These are phyloP conservation scores for Lagodon rhomboides DNA, from an alignment of 2,797 vertebrate species.

Conservation along the genomic window DNA sequence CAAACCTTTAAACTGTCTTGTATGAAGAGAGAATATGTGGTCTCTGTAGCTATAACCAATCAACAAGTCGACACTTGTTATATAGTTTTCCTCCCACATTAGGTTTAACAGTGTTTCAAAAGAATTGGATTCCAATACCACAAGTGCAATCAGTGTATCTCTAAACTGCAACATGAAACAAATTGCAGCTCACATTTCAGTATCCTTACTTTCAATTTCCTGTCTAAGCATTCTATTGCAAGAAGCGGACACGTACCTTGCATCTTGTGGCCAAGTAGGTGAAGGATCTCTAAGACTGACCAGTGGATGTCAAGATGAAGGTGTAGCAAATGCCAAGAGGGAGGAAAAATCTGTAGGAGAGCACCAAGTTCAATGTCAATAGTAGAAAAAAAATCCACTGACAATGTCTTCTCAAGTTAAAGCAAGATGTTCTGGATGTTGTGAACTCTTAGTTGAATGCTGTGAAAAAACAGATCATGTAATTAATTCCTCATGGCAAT, in stretches of 20 bases:
- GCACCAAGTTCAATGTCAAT: not conserved
- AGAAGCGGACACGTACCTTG: constrained; percentile 82
- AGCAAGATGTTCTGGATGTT: not conserved
- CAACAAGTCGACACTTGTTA: not conserved
- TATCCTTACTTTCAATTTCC: not conserved
- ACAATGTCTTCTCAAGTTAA: not conserved
- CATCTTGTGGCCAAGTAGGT: constrained; percentile 91
- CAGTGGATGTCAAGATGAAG: constrained; percentile 95
- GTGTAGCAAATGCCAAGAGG: constrained; percentile 97
- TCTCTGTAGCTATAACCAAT: not conserved
- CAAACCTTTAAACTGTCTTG: not conserved
- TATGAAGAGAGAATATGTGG: not conserved
- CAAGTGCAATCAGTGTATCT: not conserved
- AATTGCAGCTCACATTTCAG: not conserved
- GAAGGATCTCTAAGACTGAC: constrained; percentile 94
- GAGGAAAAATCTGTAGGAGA: constrained; percentile 89
- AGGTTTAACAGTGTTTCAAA: not conserved
- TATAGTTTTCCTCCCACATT: not conserved
- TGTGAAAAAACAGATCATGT: not conserved
- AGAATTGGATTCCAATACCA: not conserved
- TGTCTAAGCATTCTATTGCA: not conserved
- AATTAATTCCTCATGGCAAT: not conserved
- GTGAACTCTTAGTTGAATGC: not conserved
- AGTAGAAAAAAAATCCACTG: constrained; percentile 18
- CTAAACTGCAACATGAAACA: not conserved